Evolutionary conservation across 2,888 invertebrate genomes (phyloP).

Genomic region (Eupithecia centaureata): DNA sequence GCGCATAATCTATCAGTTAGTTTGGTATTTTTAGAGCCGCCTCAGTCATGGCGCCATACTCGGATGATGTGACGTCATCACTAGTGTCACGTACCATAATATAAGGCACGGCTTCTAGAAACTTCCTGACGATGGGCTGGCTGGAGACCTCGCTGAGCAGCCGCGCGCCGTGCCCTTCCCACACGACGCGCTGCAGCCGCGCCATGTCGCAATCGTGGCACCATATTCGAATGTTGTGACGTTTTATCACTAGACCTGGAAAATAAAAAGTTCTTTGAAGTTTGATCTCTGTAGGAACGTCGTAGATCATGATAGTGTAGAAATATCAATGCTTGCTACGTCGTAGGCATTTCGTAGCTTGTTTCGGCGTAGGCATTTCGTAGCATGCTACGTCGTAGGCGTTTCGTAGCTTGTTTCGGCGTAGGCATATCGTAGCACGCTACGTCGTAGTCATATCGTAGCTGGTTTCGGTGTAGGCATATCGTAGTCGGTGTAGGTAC

Average conservation of each 20-base stretch:
- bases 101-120: constrained; percentile 96
- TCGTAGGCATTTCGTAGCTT: neutral
- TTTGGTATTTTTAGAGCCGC: too few species aligned
- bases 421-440: neutral
- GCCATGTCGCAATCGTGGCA: constrained; percentile 95
- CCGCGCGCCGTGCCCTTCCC: constrained; percentile 95
- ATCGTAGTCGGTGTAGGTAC: too few species aligned
- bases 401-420: neutral
- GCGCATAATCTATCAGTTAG: too few species aligned
- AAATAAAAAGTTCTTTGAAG: neutral
- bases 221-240: constrained; percentile 97
- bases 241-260: constrained; percentile 90
- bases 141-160: constrained; percentile 93
- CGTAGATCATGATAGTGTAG: too few species aligned
- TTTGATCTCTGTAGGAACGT: neutral
- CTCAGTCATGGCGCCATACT: neutral
- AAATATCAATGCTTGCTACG: too few species aligned
- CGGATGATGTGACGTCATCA: neutral
- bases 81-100: constrained; percentile 88
- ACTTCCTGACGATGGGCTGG: constrained; percentile 91
- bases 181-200: constrained; percentile 93
- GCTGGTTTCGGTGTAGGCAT: too few species aligned
- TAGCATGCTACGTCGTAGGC: too few species aligned
- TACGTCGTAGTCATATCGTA: neutral
- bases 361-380: neutral